These are phyloP conservation scores for Ptychobarbus kaznakovi DNA, from an alignment of 2,797 vertebrate genomes.

Conservation along the genomic window DNA sequence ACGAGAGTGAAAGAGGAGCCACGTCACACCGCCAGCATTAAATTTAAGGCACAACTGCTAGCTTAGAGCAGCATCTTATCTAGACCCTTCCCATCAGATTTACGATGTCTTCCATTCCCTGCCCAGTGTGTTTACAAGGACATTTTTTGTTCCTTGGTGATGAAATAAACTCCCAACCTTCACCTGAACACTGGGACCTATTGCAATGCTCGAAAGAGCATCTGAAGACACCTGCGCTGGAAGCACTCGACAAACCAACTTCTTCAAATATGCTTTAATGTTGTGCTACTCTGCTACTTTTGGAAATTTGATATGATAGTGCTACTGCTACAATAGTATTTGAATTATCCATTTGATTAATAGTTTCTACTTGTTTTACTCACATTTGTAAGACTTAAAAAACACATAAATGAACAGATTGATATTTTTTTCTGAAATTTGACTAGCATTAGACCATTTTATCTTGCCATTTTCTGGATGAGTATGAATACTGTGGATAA, in stretches of 20 bases:
- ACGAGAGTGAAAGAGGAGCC: slow-evolving; percentile 5
- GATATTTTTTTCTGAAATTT: neutral
- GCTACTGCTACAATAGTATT: neutral
- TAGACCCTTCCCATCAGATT: neutral
- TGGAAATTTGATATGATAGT: neutral
- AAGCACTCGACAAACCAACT: neutral
- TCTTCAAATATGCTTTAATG: neutral
- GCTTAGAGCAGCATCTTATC: neutral
- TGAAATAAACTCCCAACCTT: slow-evolving; percentile 12
- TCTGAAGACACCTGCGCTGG: neutral
- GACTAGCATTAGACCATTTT: neutral
- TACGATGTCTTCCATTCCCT: neutral
- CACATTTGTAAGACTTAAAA: neutral
- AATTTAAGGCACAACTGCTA: slow-evolving; percentile 6
- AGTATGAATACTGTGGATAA: neutral
- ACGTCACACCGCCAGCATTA: neutral
- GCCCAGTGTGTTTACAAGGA: slow-evolving; percentile 1
- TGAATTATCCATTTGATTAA: neutral
- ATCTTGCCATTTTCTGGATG: neutral
- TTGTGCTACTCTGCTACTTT: neutral
- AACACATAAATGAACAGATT: neutral
- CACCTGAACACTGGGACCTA: neutral
- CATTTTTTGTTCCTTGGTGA: neutral
- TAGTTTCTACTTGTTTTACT: neutral
- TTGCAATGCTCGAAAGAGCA: neutral